Base-by-base conservation (phyloP, 2,888 invertebrate species). In the Pyrrhosoma nymphula region DNA sequence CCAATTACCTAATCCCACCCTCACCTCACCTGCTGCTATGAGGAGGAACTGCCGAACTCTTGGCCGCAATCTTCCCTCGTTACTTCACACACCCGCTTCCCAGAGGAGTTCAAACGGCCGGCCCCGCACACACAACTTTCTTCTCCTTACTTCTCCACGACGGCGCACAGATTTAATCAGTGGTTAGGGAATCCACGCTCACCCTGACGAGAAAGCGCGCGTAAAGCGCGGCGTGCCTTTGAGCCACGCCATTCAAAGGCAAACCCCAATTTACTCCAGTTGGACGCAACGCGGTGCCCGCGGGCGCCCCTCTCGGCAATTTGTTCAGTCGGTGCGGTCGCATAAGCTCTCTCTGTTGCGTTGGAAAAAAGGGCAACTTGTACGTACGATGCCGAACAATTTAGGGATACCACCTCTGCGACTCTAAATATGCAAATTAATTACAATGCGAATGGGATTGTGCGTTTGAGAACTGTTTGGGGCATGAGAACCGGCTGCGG, bases 91-190 rank as follows among this genome's bases (percentile, higher is more conserved):
- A 35, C 82, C 35, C 82, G 82, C 35, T 35, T 35, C 8, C 35
- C 82, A 10, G 35, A 35, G 35, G 82, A 82, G 82, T 82, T 82
- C 16, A 82, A 82, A 82, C 82, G 82, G 35, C 35, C 82, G 14
- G 35, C 35, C 35, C 35, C 30, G 35, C 35, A 35, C 82, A 16
- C 69, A 35, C 30, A 82, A 35, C 82, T 82, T 82, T 82, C 82
- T 18, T 82, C 82, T 35, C 69, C 69, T 69, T 69, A 69, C 69
- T 82, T 16, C 82, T 12, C 82, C 82, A 16, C 30, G 26, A 8
- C 23, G 26, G 82, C 82, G 82, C 82, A 82, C 82, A 35, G 82
- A 82, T 82, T 82, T 82, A 82, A 82, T 82, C 82, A 82, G 82
- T 8, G 82, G 14, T 35, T 35, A 82, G 35, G 82, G 82, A 35